These are phyloP conservation scores for Azemiops feae DNA, from an alignment of 2,113 vertebrate genomes.

Conservation along the genomic window DNA sequence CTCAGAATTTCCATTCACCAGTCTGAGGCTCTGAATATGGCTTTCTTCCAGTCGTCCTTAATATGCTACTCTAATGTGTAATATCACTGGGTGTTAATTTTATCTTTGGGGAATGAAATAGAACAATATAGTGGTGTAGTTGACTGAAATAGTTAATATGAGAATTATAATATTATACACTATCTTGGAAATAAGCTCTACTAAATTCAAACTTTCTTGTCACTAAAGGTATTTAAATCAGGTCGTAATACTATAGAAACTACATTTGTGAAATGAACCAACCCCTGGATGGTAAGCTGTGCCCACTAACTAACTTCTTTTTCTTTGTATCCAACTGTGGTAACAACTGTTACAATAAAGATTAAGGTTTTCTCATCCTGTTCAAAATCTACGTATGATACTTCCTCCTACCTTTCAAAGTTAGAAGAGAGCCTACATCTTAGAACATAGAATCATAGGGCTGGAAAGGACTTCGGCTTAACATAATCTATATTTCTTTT, in stretches of 20 bases:
- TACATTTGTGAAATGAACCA: neutral
- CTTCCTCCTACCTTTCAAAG: neutral
- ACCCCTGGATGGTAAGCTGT: neutral
- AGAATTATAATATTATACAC: neutral
- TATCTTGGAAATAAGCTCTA: neutral
- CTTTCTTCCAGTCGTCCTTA: neutral
- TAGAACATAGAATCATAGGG: neutral
- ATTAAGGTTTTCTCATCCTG: neutral
- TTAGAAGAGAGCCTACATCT: neutral
- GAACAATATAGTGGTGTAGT: neutral
- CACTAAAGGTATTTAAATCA: neutral
- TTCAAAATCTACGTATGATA: neutral
- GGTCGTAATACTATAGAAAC: neutral
- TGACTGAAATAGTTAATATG: neutral
- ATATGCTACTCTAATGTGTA: neutral
- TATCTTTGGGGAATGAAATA: neutral
- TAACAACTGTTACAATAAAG: neutral
- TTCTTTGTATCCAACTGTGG: neutral
- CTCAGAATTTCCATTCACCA: neutral
- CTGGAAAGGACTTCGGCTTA: neutral
- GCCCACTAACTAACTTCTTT: neutral
- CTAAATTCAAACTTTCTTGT: neutral
- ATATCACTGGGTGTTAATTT: neutral
- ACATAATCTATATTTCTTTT: constrained; percentile 22
- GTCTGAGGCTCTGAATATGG: neutral